Evolutionary conservation across 1,140 invertebrate genomes (phyloP), one percentile per base, ranked within the genome.

Genomic region (Pseudomyrmex dendroicus): DNA sequence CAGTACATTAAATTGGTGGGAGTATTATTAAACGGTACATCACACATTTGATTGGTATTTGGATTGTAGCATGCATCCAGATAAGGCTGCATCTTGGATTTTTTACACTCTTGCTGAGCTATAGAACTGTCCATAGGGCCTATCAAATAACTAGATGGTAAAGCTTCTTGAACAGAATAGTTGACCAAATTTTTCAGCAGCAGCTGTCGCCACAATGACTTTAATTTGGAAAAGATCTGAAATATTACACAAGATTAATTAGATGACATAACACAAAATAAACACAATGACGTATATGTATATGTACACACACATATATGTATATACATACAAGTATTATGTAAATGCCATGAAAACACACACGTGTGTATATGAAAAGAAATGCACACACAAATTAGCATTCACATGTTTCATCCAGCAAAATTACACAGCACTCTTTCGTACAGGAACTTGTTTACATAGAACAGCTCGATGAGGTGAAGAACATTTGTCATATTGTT

Each of bases 61-160:
- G 83, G 56, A 8, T 15, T 74, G 15, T 87, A 87, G 68, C 88
- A 91, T 1, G 83, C 52, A 2, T 90, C 84, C 15, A 86, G 0
- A 72, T 89, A 91, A 3, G 92, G 89, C 3, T 93, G 91, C 90
- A 92, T 91, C 0, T 86, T 62, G 56, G 86, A 59, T 12, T 80
- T 87, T 35, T 84, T 77, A 44, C 89, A 89, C 2, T 91, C 87
- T 9, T 86, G 63, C 15, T 87, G 66, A 48, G 82, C 46, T 17
- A 52, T 3, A 13, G 83, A 22, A 80, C 86, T 72, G 12, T 77
- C 63, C 76, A 89, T 89, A 35, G 82, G 70, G 59, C 67, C 59
- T 10, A 91, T 86, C 0, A 76, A 17, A 48, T 87, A 91, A 17
- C 83, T 86, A 9, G 85, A 87, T 61, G 80, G 87, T 1, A 92